These are phyloP conservation scores for Catocala fraxini DNA, from an alignment of 2,888 invertebrate species.

Conservation along the genomic window DNA sequence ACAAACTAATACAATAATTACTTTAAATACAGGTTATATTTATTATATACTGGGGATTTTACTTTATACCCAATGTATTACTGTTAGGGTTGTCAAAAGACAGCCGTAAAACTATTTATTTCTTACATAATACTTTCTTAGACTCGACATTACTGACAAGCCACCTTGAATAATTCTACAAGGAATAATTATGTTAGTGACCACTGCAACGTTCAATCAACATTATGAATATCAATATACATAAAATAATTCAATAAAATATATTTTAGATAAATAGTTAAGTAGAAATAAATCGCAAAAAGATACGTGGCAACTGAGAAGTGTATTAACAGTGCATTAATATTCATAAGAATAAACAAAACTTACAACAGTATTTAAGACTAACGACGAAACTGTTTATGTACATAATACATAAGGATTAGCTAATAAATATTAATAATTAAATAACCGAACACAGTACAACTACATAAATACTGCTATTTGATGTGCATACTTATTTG, in stretches of 20 bases:
- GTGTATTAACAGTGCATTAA: slow-evolving; percentile 27
- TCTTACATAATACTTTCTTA: background rate
- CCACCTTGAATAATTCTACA: too few relatives aligned
- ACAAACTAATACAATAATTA: slow-evolving; percentile 34
- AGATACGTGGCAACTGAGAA: background rate
- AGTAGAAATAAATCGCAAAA: slow-evolving; percentile 28
- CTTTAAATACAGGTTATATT: slow-evolving; percentile 33
- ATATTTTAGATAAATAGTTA: slow-evolving; percentile 29
- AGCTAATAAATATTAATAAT: slow-evolving; percentile 26
- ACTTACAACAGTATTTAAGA: slow-evolving; percentile 11
- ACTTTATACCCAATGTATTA: slow-evolving; percentile 4
- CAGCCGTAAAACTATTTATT: slow-evolving; percentile 4
- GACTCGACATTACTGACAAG: background rate
- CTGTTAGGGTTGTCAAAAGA: slow-evolving; percentile 3
- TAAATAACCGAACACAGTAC: slow-evolving; percentile 3
- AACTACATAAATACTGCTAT: background rate
- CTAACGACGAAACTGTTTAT: slow-evolving; percentile 25
- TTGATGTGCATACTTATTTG: background rate
- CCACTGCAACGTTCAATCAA: background rate
- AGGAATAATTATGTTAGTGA: too few relatives aligned
- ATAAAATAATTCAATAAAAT: slow-evolving; percentile 50
- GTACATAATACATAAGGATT: slow-evolving; percentile 37
- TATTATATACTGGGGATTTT: slow-evolving; percentile 3
- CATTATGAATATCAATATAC: slow-evolving; percentile 24
- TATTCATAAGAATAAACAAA: slow-evolving; percentile 28